Base-by-base conservation (phyloP, 2,113 vertebrate genomes). In the Eurypyga helias region DNA sequence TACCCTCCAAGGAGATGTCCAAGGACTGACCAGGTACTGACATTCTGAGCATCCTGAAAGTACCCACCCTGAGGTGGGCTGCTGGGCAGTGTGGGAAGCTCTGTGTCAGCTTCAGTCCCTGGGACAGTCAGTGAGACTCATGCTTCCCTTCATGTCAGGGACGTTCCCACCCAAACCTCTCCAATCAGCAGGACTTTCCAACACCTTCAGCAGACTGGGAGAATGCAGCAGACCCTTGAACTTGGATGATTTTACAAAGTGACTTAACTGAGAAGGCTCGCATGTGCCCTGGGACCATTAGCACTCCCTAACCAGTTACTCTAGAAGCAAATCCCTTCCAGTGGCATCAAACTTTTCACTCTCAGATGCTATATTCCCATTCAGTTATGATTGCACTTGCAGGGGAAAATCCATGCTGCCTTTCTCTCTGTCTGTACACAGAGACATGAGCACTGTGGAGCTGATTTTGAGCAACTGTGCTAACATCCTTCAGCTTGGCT, bases 71-170 rank as follows among this genome's bases (percentile, higher is more conserved):
- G 25, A 83, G 11, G 7, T 0, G 1, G 31, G 8, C 13, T 83
- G n/a, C 19, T 64, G 20, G 3, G 12, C 23, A 28, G 18, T 33
- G 19, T 41, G 17, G 11, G 45, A 60, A 90, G 8, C 4, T 45
- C 66, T 60, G 14, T 38, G 11, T 45, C 82, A 24, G 24, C 18
- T 92, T 89, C 24, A 51, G 34, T 15, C 24, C 28, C 11, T 57
- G 36, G 18, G 11, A 64, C 33, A 8, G 34, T 16, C 1, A 1
- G 8, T 60, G 34, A 87, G 13, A 51, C 6, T 66, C 26, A 9
- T 2, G 2, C 5, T 66, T 67, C 19, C 41, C 33, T 81, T 14
- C 14, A 20, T 0, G 0, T 23, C 21, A 70, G 64, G 16, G 24
- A 33, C 4, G 2, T 36, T 86, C 13, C 18, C 26, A 60, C 7